Evolutionary conservation across 2,797 vertebrate species (phyloP), one percentile per base, ranked within the genome.

Genomic region (Sciaenops ocellatus): DNA sequence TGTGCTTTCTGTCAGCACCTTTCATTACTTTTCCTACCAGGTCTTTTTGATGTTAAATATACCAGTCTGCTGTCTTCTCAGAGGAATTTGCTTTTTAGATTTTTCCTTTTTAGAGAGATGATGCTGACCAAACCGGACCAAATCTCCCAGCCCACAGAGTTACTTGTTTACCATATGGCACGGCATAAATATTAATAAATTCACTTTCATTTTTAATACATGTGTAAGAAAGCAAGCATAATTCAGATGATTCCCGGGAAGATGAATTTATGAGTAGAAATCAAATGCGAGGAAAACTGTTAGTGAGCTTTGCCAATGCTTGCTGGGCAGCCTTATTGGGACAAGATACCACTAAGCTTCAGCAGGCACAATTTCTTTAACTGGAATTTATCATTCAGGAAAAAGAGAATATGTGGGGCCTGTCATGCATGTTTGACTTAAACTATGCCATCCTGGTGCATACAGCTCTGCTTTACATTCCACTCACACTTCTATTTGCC

Each of bases 401-500:
- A 61, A 69, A 41, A 52, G 75, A 38, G 71, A 54, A 72, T 11
- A 78, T 74, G 42, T 60, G 48, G 46, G 20, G 17, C 28, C 80
- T 84, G 75, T 85, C 82, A 87, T 85, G 82, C 80, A 87, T 84
- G 77, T 91, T 82, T 89, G 88, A 89, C 86, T 69, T 59, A 86
- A 81, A 85, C 68, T 86, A 78, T 83, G 70, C 62, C 82, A 88
- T 73, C 73, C 70, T 86, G 80, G 52, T 48, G 85, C 84, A 82
- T 85, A 66, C 78, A 78, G 73, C 76, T 85, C 87, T 91, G 87
- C 86, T 95, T 95, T 89, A 85, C 86, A 95, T 95, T 95, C 92
- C 69, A 56, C 88, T 89, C 89, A 85, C 90, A 86, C 65, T 83
- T 47, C 54, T 87, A 92, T 93, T 93, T 93, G 89, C 86, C 78